phyloP scores from a whole-genome alignment of 2,113 vertebrate species.

The Struthidea cinerea region DNA sequence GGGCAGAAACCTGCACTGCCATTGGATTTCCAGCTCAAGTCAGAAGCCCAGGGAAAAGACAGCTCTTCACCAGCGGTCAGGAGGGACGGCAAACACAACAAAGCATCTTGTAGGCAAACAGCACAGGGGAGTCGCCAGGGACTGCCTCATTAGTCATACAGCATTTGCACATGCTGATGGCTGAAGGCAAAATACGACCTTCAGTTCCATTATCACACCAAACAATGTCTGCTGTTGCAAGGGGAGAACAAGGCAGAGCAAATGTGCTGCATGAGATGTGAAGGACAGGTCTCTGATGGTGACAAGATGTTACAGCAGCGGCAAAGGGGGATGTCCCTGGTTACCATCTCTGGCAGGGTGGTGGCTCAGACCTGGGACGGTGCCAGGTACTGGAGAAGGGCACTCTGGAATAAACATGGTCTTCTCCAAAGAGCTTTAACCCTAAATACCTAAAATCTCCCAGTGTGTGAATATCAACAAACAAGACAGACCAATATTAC shows the following conservation, averaged over 20 bases:
- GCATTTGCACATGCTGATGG: conserved; percentile 34
- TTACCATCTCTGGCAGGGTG: neutral
- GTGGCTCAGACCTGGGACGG: neutral
- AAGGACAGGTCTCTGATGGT: neutral
- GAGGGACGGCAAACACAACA: conserved; percentile 15
- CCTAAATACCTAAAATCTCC: neutral
- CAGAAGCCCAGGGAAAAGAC: neutral
- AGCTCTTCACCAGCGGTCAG: conserved; percentile 35
- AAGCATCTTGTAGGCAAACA: conserved; percentile 6
- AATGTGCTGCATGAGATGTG: neutral
- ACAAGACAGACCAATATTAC: neutral
- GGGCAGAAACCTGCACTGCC: neutral
- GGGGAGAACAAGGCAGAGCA: neutral
- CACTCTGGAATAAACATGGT: neutral
- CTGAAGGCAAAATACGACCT: conserved; percentile 66
- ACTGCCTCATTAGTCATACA: conserved; percentile 54
- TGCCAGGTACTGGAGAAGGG: neutral
- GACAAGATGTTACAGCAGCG: neutral
- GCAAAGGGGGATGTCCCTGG: neutral
- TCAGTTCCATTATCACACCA: conserved; percentile 58
- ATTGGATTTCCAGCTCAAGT: neutral
- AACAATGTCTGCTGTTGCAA: neutral
- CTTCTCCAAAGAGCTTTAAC: neutral
- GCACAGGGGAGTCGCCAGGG: neutral
- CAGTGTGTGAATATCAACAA: neutral